Evolutionary conservation across 2,797 vertebrate species (phyloP).

Genomic region (Catamblyrhynchus diadema): DNA sequence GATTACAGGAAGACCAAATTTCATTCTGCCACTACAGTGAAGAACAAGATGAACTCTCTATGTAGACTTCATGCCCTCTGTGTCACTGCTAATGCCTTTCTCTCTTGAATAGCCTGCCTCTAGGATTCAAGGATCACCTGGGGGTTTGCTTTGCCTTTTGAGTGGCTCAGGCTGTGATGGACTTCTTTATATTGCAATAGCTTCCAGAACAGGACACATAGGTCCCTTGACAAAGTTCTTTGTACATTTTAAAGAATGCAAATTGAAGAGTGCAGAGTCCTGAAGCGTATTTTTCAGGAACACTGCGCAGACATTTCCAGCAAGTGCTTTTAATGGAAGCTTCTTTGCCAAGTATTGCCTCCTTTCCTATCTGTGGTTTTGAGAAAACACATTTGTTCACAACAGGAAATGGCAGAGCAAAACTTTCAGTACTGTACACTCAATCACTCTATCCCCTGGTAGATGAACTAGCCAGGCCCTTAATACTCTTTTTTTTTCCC

Average conservation of each 20-base stretch:
- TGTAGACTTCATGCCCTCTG: background rate
- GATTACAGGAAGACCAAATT: background rate
- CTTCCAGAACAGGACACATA: background rate
- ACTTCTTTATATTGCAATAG: background rate
- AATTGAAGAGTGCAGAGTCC: background rate
- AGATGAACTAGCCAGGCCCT: background rate
- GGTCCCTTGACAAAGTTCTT: background rate
- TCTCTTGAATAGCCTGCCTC: background rate
- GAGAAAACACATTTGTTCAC: background rate
- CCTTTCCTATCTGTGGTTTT: conserved; percentile 10
- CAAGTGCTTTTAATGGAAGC: conserved; percentile 36
- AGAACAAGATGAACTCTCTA: background rate
- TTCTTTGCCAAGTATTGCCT: conserved; percentile 22
- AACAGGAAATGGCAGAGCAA: background rate
- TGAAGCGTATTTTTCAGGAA: conserved; percentile 7
- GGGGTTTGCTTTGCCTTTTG: background rate
- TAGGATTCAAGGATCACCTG: background rate
- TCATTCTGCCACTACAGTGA: background rate
- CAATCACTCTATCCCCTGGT: background rate
- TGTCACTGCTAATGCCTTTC: background rate
- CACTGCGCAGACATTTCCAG: conserved; percentile 14
- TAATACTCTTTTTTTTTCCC: background rate
- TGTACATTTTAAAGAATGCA: background rate
- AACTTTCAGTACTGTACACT: background rate
- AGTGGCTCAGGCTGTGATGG: background rate